Conservation (phyloP, 2,888 invertebrate genomes). For the Tineola bisselliella region DNA sequence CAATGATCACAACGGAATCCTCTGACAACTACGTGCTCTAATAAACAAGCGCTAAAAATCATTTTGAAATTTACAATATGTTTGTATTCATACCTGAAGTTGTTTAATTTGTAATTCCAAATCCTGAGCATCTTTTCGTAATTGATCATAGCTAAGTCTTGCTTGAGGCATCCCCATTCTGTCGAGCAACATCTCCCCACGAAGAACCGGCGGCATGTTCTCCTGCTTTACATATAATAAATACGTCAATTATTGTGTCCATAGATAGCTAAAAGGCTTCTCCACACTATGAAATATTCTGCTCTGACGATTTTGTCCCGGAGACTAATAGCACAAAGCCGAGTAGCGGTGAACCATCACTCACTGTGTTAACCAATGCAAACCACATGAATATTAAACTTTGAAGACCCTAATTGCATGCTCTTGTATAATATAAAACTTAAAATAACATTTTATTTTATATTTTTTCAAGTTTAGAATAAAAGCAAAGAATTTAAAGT, state of each 20-base stretch:
- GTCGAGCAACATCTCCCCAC: slow-evolving; percentile 86
- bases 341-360: not conserved
- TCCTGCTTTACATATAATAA: slow-evolving; percentile 60
- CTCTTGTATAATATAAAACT: not conserved
- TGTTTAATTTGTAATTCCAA: slow-evolving; percentile 89
- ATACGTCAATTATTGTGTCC: not conserved
- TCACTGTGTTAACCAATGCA: not conserved
- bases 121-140: slow-evolving; percentile 84
- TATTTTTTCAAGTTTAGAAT: too few relatives aligned
- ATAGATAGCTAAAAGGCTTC: too few relatives aligned
- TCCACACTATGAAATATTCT: not conserved
- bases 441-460: too few relatives aligned
- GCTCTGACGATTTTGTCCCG: not conserved
- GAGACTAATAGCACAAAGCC: not conserved
- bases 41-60: too few relatives aligned
- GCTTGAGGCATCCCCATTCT: slow-evolving; percentile 75
- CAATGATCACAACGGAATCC: too few relatives aligned
- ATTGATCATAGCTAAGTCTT: slow-evolving; percentile 77
- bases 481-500: too few relatives aligned
- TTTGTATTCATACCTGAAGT: slow-evolving; percentile 63
- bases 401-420: not conserved
- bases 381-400: not conserved
- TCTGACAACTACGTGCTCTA: too few relatives aligned
- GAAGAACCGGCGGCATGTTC: slow-evolving; percentile 77
- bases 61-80: too few relatives aligned